Evolutionary conservation across 2,888 invertebrate genomes (phyloP), one percentile per base, ranked within the genome.

Genomic region (Thereva unica): DNA sequence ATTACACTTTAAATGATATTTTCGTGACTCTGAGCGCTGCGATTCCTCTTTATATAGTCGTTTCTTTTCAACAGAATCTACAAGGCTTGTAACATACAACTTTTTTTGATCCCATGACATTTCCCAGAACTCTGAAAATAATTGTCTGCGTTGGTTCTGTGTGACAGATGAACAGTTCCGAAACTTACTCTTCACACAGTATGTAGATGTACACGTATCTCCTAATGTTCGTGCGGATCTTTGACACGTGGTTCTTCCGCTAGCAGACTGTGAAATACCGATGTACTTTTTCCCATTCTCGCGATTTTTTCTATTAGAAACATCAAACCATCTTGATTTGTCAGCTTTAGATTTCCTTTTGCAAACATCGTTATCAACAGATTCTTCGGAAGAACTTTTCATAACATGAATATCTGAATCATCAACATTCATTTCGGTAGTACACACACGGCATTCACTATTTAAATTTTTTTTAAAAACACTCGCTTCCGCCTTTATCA

Each of bases 71-170:
- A n/a, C 9, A 42, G 42, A 45, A 42, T 66, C 53, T 9, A 64
- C 37, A 4, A 67, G 50, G 10, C 52, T 45, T 42, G 34, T 55
- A 23, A 52, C 45, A 53, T 67, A 67, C 23, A 61, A 12, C 61
- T 67, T 59, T 66, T 67, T 67, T 53, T 67, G 41, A 34, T 53
- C 53, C 61, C 67, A 66, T 35, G 54, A 54, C 57, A 66, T 59
- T 57, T 47, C 10, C 59, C 59, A 66, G 10, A 66, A 52, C 38
- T 44, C 40, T 40, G 59, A 53, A 67, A 61, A 67, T 34, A 67
- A 64, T 47, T 53, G 37, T 42, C 55, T 67, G 37, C 63, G 23
- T 23, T 23, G 23, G 23, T 23, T 23, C 23, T 23, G 23, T 23
- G 23, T 23, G 23, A 23, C 23, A 23, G 23, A 23, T 23, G 23